Evolutionary conservation across 2,797 vertebrate species (phyloP).

Genomic region (Poecilia wingei): DNA sequence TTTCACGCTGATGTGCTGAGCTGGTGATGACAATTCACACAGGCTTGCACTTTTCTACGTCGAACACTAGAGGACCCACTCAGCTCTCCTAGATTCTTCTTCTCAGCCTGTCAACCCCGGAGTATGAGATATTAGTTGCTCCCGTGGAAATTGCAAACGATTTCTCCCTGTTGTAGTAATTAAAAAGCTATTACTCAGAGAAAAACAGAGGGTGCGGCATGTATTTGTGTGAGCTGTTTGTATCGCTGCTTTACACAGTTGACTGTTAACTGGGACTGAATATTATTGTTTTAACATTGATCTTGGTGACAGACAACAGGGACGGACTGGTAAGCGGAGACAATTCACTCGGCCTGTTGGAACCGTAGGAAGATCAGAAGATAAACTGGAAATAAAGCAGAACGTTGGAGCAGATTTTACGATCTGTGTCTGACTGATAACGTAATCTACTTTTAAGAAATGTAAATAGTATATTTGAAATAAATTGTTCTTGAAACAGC

Average conservation of each 20-base stretch:
- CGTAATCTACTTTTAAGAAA: neutral
- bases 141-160: conserved; percentile 47
- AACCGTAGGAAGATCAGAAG: conserved; percentile 2
- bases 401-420: neutral
- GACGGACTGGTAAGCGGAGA: conserved; percentile 40
- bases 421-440: neutral
- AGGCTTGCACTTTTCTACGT: conserved; percentile 7
- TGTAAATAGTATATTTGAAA: neutral
- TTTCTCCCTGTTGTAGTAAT: conserved; percentile 54
- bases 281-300: conserved; percentile 63
- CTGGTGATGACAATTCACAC: neutral
- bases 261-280: conserved; percentile 34
- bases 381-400: neutral
- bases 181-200: conserved; percentile 58
- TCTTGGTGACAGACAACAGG: conserved; percentile 56
- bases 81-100: conserved; percentile 15
- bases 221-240: conserved; percentile 40
- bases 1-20: conserved; percentile 14
- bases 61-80: conserved; percentile 64
- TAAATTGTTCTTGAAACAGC: neutral
- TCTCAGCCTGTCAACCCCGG: conserved; percentile 9
- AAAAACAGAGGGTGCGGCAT: conserved; percentile 27
- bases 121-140: conserved; percentile 37
- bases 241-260: conserved; percentile 33
- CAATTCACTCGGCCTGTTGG: conserved; percentile 35